Evolutionary conservation across 2,797 vertebrate species (phyloP).

Genomic region (Enteromius treurensis): DNA sequence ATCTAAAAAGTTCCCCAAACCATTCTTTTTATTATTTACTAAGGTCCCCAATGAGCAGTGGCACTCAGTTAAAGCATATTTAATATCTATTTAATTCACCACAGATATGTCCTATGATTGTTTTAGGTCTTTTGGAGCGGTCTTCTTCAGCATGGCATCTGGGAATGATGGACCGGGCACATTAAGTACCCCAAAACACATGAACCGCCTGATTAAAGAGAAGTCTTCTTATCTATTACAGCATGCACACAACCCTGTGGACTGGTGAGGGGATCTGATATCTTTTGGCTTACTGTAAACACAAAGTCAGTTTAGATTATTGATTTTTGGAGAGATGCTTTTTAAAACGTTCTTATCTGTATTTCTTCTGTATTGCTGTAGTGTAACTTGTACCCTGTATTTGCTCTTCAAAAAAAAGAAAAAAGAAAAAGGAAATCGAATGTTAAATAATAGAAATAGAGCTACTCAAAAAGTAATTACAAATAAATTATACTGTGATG

Average conservation of each 20-base stretch:
- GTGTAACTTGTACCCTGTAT: neutral
- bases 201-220: constrained; percentile 85
- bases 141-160: constrained; percentile 77
- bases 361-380: neutral
- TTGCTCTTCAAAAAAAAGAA: neutral
- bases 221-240: constrained; percentile 91
- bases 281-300: neutral
- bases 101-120: neutral
- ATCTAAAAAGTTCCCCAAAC: neutral
- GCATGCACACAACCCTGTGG: constrained; percentile 92
- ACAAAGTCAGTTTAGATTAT: neutral
- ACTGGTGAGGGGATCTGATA: constrained; percentile 82
- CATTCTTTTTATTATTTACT: neutral
- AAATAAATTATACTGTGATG: neutral
- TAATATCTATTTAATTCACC: neutral
- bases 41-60: neutral
- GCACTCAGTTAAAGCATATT: neutral
- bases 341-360: neutral
- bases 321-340: neutral
- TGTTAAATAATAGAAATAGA: neutral
- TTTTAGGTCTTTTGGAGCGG: constrained; percentile 56
- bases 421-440: neutral
- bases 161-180: constrained; percentile 61
- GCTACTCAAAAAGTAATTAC: neutral
- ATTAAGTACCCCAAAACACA: constrained; percentile 61